phyloP scores from a whole-genome alignment of 2,797 vertebrate genomes.

The Spondyliosoma cantharus region DNA sequence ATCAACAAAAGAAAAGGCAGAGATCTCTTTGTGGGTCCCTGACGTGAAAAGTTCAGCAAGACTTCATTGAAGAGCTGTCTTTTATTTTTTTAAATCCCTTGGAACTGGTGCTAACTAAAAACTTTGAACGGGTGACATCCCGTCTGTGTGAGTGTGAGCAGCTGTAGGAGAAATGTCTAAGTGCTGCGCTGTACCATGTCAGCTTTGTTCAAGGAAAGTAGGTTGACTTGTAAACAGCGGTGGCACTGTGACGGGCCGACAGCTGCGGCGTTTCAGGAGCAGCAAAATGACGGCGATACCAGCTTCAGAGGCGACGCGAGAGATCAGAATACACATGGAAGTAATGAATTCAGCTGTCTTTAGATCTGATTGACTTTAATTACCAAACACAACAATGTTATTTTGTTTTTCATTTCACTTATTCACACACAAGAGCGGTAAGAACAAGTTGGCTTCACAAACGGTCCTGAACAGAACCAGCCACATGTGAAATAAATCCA shows the following conservation, averaged over 20 bases:
- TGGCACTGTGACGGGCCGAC: constrained; percentile 50
- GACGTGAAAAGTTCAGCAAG: constrained; percentile 24
- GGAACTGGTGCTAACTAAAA: constrained; percentile 42
- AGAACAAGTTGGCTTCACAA: background rate
- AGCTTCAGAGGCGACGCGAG: background rate
- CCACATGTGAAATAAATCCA: constrained; percentile 22
- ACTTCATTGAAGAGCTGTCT: constrained; percentile 21
- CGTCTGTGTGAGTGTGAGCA: constrained; percentile 62
- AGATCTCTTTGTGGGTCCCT: constrained; percentile 15
- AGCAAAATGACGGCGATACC: background rate
- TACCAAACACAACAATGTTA: background rate
- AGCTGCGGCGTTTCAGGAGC: constrained; percentile 45
- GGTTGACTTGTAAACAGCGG: constrained; percentile 57
- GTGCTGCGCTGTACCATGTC: constrained; percentile 66
- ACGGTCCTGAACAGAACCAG: background rate
- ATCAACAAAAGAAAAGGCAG: constrained; percentile 10
- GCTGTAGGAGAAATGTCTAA: constrained; percentile 61
- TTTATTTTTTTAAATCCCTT: constrained; percentile 14
- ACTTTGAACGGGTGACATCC: constrained; percentile 53
- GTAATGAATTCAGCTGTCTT: background rate
- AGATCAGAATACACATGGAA: background rate
- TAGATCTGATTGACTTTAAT: background rate
- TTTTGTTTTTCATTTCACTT: background rate
- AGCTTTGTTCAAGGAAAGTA: constrained; percentile 64
- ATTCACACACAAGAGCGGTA: background rate